Conservation (phyloP, 2,113 vertebrate genomes). For the Cyanoderma ruficeps region DNA sequence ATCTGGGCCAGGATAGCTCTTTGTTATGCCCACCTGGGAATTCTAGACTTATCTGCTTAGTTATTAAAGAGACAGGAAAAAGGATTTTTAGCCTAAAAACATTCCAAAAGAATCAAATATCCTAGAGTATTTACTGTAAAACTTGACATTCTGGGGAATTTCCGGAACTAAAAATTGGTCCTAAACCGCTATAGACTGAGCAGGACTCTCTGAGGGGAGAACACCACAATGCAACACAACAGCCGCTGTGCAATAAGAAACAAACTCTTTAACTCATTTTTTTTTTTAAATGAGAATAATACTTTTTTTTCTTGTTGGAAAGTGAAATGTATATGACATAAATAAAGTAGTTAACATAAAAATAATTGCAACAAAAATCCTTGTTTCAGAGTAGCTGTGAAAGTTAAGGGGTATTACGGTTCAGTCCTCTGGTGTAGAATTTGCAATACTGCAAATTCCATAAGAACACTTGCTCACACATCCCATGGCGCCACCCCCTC, state of each 20-base stretch:
- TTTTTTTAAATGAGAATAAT: too few species aligned
- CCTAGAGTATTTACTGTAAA: neutral
- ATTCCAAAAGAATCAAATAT: neutral
- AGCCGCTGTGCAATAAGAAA: neutral
- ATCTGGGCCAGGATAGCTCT: neutral
- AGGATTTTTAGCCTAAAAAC: neutral
- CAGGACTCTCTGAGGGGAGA: neutral
- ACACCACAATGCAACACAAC: neutral
- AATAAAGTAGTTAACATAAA: neutral
- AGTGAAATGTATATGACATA: neutral
- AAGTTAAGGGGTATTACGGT: neutral
- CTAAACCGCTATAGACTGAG: neutral
- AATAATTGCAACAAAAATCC: neutral
- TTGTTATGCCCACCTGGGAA: neutral
- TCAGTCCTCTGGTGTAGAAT: neutral
- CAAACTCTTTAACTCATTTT: fast-evolving
- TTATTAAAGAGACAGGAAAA: neutral
- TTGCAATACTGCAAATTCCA: neutral
- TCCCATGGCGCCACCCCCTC: neutral
- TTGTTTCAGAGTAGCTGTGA: neutral
- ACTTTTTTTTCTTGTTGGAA: neutral
- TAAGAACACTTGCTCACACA: neutral
- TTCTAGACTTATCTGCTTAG: neutral
- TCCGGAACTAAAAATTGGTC: neutral
- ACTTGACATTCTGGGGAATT: neutral